A percentile compares a stretch with the other conserved stretches of the same genome.
Conservation (phyloP, 2,113 vertebrate species). For the Illadopsis cleaveri region DNA sequence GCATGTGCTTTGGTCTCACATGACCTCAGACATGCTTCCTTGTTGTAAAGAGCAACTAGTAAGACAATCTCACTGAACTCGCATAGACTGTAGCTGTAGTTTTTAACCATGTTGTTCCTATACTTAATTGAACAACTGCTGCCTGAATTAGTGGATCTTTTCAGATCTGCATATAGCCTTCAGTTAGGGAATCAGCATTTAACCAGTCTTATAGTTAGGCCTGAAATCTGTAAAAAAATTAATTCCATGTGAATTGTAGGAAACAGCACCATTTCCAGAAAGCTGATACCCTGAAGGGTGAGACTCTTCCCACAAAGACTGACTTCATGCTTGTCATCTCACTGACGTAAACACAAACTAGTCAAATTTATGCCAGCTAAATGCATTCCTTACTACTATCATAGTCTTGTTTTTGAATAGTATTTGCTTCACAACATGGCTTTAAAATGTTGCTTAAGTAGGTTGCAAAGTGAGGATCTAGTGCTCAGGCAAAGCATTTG, state of each 20-base stretch:
- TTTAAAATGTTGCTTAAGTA: background rate
- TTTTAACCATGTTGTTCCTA: background rate
- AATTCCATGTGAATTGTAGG: background rate
- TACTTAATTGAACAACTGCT: background rate
- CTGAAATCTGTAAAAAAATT: background rate
- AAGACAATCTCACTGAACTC: background rate
- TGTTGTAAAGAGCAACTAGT: background rate
- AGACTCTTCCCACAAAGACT: background rate
- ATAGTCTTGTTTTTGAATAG: background rate
- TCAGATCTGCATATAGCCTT: background rate
- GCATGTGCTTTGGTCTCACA: constrained; percentile 41
- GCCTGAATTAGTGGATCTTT: background rate
- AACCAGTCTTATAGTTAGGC: background rate
- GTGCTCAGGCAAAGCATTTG: background rate
- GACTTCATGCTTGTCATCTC: background rate
- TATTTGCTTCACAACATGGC: background rate
- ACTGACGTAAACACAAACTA: background rate
- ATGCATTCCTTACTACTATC: background rate
- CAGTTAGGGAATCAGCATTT: background rate
- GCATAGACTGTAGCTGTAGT: accelerated
- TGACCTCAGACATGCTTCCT: constrained; percentile 32
- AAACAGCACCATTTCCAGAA: background rate
- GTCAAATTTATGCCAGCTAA: background rate
- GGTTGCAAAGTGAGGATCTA: background rate
- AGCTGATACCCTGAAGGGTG: background rate